Evolutionary conservation across 2,113 vertebrate species (phyloP).

Genomic region (Triplophysa tibetana): DNA sequence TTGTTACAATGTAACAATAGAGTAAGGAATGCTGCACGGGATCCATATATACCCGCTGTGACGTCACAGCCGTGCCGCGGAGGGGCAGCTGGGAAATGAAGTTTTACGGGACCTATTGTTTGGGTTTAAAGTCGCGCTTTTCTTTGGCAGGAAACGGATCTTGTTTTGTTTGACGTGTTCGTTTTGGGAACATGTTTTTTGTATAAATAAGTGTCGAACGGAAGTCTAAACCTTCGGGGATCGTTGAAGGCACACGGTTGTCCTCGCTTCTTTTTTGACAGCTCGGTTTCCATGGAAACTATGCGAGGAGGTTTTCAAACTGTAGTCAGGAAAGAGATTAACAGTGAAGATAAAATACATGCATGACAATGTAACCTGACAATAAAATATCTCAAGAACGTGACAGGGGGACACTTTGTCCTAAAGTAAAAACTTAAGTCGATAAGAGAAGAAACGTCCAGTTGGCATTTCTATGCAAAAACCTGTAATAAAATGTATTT

Average conservation of each 20-base stretch:
- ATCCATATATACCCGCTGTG: slow-evolving; percentile 72
- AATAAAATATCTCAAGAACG: background rate
- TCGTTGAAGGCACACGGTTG: background rate
- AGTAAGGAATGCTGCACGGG: slow-evolving; percentile 66
- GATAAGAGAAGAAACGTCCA: no score
- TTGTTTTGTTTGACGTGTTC: background rate
- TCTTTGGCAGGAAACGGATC: background rate
- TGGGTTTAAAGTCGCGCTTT: background rate
- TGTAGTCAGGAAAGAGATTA: background rate
- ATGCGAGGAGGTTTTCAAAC: background rate
- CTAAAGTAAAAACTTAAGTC: background rate
- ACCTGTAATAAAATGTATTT: no score
- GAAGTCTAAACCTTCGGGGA: background rate
- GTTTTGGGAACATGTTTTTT: slow-evolving; percentile 1
- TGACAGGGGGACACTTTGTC: background rate
- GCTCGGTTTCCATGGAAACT: slow-evolving; percentile 45
- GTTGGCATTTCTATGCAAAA: no score
- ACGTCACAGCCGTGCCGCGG: slow-evolving; percentile 64
- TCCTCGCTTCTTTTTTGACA: slow-evolving; percentile 15
- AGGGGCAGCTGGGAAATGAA: slow-evolving; percentile 69
- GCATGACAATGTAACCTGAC: background rate
- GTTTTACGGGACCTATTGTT: slow-evolving; percentile 43
- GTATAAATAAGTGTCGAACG: background rate
- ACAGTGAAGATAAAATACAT: background rate
- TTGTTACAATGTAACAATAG: slow-evolving; percentile 78